A percentile compares a stretch with the other conserved stretches of the same genome.
phyloP scores from a whole-genome alignment of 2,888 invertebrate species.

The Osmoderma eremita region DNA sequence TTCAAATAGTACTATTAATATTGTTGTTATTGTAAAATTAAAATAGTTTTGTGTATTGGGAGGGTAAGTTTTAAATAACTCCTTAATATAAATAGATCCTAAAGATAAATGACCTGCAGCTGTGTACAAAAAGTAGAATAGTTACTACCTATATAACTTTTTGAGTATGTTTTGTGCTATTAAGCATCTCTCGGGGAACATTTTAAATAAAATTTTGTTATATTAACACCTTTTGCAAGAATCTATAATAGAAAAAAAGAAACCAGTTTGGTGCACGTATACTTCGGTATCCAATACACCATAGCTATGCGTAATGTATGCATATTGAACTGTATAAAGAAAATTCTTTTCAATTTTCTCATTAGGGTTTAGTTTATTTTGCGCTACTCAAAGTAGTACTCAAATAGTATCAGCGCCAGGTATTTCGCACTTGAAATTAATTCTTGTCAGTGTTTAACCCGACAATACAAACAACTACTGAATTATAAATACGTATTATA shows the following conservation, averaged over 20 bases:
- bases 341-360: not conserved
- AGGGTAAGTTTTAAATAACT: conserved; percentile 34
- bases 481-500: conserved; percentile 27
- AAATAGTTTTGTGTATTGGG: conserved; percentile 19
- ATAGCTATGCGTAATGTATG: not conserved
- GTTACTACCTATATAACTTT: not conserved
- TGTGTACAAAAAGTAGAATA: conserved; percentile 34
- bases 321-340: not conserved
- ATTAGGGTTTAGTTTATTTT: not conserved
- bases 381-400: too few species aligned
- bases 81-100: conserved; percentile 30
- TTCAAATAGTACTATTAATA: conserved; percentile 2
- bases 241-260: conserved; percentile 23
- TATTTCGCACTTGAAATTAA: conserved; percentile 7
- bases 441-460: not conserved
- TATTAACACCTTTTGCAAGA: conserved; percentile 21
- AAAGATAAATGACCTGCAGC: conserved; percentile 40
- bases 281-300: conserved; percentile 18
- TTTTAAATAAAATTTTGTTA: conserved; percentile 1
- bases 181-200: not conserved
- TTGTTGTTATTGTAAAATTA: conserved; percentile 1
- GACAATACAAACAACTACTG: not conserved
- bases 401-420: too few species aligned
- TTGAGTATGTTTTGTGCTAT: not conserved
- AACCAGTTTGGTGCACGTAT: conserved; percentile 23